Base-by-base conservation (phyloP, 2,113 vertebrate genomes). In the Lepus americanus region DNA sequence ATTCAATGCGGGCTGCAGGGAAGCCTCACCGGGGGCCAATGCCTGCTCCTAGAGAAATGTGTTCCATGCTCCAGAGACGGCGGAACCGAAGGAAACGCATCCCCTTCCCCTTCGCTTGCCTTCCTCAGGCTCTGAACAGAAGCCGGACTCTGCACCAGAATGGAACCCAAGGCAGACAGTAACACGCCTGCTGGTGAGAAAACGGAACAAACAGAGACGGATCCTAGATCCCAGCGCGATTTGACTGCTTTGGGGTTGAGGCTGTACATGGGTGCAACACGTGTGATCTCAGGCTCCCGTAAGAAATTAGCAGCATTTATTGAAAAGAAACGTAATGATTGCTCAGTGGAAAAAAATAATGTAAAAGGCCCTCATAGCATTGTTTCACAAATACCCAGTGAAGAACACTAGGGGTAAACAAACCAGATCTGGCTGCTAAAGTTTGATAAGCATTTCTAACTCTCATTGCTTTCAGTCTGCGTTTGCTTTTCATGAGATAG, bases 371-470 rank as follows among this genome's bases (percentile, higher is more conserved):
- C 59, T 89, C 49, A 83, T 22, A 83, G 70, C 20, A 83, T 87
- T 94, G 80, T 87, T 97, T 95, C 94, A 90, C 81, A 95, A 93
- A 87, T 51, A 83, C 72, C 36, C 80, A 63, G 73, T 66, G 88
- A 89, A 89, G 80, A 85, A 67, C 39, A 23, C 44, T 64, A 51
- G 86, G 78, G 94, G 39, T 92, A 89, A 94, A 69, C 44, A 69
- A 90, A 92, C 17, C 89, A 87, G 49, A 76, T 92, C 64, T 83
- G 90, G 39, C 64, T 73, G 67, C 64, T 73, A 63, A 93, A 25
- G 69, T 78, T 86, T 69, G 85, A 78, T 92, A 79, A 94, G 81
- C 31, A 83, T 90, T 63, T 88, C 79, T 61, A 64, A 49, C 74
- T 61, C 93, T 90, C 44, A 72, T n/a, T 49, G 29, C 36, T 64